A percentile compares a stretch with the other conserved stretches of the same genome.
phyloP scores from a whole-genome alignment of 2,113 vertebrate species.

The Cebidichthys violaceus region DNA sequence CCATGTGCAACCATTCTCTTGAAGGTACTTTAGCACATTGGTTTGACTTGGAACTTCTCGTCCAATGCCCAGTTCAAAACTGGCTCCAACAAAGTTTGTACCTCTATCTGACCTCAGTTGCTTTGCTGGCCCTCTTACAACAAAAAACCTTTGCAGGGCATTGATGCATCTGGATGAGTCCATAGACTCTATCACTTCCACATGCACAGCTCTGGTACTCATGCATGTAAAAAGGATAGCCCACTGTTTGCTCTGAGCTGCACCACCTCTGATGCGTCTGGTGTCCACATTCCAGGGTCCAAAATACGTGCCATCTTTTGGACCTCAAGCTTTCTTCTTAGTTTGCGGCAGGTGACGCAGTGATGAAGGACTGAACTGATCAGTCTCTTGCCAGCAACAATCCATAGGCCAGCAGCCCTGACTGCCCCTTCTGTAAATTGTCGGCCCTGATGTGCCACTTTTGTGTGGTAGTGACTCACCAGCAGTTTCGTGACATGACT shows the following conservation, averaged over 20 bases:
- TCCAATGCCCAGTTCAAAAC: conserved; percentile 1
- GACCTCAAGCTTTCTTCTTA: not conserved
- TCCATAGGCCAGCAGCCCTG: not conserved
- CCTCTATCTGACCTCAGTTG: conserved; percentile 22
- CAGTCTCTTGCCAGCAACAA: not conserved
- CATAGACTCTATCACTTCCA: conserved; percentile 27
- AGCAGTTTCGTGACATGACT: not conserved
- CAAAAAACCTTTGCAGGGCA: conserved; percentile 19
- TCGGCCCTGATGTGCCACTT: not conserved
- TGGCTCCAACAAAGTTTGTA: conserved; percentile 27
- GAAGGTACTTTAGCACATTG: not conserved
- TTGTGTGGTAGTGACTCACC: not conserved
- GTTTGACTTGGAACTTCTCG: not conserved
- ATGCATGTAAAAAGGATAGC: conserved; percentile 31
- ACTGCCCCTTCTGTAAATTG: not conserved
- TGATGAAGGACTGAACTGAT: not conserved
- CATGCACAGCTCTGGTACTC: conserved; percentile 27
- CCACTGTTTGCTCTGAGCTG: conserved; percentile 5
- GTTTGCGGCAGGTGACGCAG: not conserved
- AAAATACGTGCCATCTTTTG: conserved; percentile 30
- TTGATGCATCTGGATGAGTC: conserved; percentile 12
- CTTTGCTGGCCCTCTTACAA: conserved; percentile 18
- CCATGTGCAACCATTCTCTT: conserved; percentile 21
- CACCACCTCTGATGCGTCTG: not conserved
- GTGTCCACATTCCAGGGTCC: conserved; percentile 23